Evolutionary conservation across 2,113 vertebrate genomes (phyloP), one percentile per base, ranked within the genome.

Genomic region (Lagopus leucura): DNA sequence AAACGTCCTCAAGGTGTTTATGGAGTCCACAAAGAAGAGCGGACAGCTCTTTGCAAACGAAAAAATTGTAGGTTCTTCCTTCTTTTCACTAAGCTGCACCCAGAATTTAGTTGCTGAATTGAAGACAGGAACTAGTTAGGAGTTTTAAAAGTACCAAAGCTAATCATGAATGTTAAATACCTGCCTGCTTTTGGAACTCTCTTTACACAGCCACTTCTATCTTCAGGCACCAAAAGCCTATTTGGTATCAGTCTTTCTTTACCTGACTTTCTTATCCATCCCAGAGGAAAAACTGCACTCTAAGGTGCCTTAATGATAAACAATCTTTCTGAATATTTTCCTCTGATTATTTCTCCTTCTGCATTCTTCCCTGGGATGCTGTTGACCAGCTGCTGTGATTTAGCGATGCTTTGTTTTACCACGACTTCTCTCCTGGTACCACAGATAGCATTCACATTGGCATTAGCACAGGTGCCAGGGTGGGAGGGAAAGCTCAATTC

Each of bases 1-100:
- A 85, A 80, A 50, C 25, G 18, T 61, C 63, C 55, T 90, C 45
- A n/a, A 92, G 89, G 60, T 66, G 60, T 89, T 93, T 92, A 60
- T 70, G 75, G 42, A 76, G 27, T 87, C 8, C 38, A 34, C 32
- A n/a, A 55, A 80, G 94, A 88, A 81, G 66, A 93, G 63, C 27
- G n/a, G 38, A 38, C 38, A 38, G 38, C 38, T 58, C 27, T 30
- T 50, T 77, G 60, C 55, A 66, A 77, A 70, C 6, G 9, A 50
- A 89, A 85, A 61, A 92, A 15, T 34, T 32, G 45, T 13, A 40
- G 45, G 9, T 24, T 88, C 47, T 12, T 69, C 54, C 45, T 60
- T 43, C 85, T 55, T 80, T 82, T 13, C 50, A 18, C 32, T 34
- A 60, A 70, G 67, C 71, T 79, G 13, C 45, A 79, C 63, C 42